Evolutionary conservation across 30 jellyfish, hydroid and myxozoan species (phyloP).

Genomic region (Pseudorhiza aurosa): DNA sequence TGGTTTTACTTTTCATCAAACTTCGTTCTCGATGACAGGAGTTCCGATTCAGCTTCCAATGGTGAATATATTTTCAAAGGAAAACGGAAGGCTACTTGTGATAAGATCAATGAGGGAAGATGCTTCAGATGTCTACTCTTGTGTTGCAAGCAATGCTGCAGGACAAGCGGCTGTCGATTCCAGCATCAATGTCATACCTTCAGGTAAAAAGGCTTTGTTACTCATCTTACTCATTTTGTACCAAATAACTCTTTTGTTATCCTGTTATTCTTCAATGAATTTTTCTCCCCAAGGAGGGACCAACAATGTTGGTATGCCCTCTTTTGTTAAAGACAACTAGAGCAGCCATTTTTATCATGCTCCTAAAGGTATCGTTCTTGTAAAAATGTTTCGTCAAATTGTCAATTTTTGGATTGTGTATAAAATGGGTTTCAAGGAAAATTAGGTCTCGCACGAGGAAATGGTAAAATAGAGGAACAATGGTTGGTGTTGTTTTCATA

Average conservation of each 20-base stretch:
- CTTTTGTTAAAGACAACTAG: too few relatives aligned
- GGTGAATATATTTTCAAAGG: conserved; percentile 38
- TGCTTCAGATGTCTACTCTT: conserved; percentile 76
- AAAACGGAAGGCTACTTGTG: conserved; percentile 55
- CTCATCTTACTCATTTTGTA: background rate
- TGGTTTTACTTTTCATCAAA: too few relatives aligned
- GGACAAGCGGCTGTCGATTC: conserved; percentile 72
- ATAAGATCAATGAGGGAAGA: conserved; percentile 50
- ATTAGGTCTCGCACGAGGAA: too few relatives aligned
- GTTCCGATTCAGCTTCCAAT: conserved; percentile 52
- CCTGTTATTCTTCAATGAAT: background rate
- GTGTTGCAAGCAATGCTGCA: conserved; percentile 72
- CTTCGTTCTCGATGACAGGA: too few relatives aligned
- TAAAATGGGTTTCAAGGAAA: too few relatives aligned
- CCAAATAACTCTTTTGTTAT: background rate
- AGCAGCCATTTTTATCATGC: too few relatives aligned
- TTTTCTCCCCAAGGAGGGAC: background rate
- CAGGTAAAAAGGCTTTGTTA: conserved; percentile 18
- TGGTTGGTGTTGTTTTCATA: too few relatives aligned
- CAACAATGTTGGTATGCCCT: background rate
- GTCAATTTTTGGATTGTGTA: too few relatives aligned
- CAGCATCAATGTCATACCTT: conserved; percentile 67
- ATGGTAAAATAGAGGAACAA: too few relatives aligned
- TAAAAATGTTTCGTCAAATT: too few relatives aligned
- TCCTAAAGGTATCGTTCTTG: too few relatives aligned